Evolutionary conservation across 2,888 invertebrate genomes (phyloP).

Genomic region (Idaea biselata): DNA sequence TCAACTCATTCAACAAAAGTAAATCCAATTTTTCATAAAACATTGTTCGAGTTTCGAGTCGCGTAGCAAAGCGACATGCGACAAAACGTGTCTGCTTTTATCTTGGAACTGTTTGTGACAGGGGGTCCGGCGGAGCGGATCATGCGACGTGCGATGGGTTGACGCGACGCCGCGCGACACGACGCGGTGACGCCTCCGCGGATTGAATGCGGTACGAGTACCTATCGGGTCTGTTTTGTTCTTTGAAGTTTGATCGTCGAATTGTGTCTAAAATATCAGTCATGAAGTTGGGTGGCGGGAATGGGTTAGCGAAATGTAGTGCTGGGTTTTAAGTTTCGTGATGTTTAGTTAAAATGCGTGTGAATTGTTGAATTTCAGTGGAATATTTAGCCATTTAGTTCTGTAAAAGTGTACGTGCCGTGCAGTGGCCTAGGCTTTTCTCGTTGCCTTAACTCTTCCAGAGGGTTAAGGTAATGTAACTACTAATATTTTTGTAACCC

Average conservation of each 20-base stretch:
- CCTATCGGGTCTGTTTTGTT: background rate
- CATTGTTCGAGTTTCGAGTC: conserved; percentile 26
- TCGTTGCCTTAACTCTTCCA: too few relatives aligned
- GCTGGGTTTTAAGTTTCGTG: too few relatives aligned
- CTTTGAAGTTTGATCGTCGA: too few relatives aligned
- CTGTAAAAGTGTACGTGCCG: too few relatives aligned
- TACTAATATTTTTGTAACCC: too few relatives aligned
- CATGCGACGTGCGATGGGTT: conserved; percentile 13
- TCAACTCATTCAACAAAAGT: conserved; percentile 14
- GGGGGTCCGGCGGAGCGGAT: conserved; percentile 3
- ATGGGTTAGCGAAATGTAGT: too few relatives aligned
- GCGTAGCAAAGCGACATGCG: conserved; percentile 23
- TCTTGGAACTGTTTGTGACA: conserved; percentile 34
- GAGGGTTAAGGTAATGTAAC: too few relatives aligned
- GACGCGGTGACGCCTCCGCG: conserved; percentile 23
- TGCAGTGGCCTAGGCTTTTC: too few relatives aligned
- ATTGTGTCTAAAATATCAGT: background rate
- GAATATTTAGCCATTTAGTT: too few relatives aligned
- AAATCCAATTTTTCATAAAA: conserved; percentile 28
- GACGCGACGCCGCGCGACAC: conserved; percentile 15
- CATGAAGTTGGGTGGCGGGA: too few relatives aligned
- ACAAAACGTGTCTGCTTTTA: conserved; percentile 29
- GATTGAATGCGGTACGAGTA: background rate
- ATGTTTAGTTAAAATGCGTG: too few relatives aligned
- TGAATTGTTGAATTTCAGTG: too few relatives aligned